phyloP scores from a whole-genome alignment of 2,888 invertebrate genomes.

The Eumacrocentrus americanus region DNA sequence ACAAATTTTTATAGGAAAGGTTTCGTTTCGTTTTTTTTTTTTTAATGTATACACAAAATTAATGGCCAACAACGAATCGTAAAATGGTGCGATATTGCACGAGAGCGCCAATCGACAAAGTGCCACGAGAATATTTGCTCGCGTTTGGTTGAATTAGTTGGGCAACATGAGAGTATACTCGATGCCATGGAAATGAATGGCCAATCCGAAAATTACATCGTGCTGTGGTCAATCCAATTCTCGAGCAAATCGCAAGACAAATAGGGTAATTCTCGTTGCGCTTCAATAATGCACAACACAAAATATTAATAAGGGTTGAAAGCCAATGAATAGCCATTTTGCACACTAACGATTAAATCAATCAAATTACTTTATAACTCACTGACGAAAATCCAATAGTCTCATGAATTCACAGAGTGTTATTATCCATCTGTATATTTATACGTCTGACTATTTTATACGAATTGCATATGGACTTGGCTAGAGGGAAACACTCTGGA shows the following conservation, averaged over 20 bases:
- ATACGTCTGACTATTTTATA: not conserved
- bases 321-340: conserved; percentile 42
- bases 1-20: too few species aligned
- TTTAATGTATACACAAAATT: not conserved
- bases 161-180: not conserved
- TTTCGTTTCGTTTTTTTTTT: not conserved
- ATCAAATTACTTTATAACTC: conserved; percentile 21
- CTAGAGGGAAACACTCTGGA: not conserved
- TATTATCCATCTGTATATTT: too few species aligned
- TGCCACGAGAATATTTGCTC: conserved; percentile 4
- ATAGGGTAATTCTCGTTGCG: conserved; percentile 39
- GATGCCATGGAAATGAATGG: not conserved
- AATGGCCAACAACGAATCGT: not conserved
- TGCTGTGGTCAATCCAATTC: conserved; percentile 28
- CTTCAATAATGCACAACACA: conserved; percentile 40
- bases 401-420: not conserved
- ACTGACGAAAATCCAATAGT: not conserved
- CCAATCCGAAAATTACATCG: conserved; percentile 31
- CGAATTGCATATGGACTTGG: not conserved
- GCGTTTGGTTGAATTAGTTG: conserved; percentile 15
- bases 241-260: conserved; percentile 27
- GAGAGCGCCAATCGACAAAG: not conserved
- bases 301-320: conserved; percentile 25
- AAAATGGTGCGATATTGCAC: conserved; percentile 6
- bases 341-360: conserved; percentile 23